Evolutionary conservation across 2,888 invertebrate genomes (phyloP).

Genomic region (Phaedon cochleariae): DNA sequence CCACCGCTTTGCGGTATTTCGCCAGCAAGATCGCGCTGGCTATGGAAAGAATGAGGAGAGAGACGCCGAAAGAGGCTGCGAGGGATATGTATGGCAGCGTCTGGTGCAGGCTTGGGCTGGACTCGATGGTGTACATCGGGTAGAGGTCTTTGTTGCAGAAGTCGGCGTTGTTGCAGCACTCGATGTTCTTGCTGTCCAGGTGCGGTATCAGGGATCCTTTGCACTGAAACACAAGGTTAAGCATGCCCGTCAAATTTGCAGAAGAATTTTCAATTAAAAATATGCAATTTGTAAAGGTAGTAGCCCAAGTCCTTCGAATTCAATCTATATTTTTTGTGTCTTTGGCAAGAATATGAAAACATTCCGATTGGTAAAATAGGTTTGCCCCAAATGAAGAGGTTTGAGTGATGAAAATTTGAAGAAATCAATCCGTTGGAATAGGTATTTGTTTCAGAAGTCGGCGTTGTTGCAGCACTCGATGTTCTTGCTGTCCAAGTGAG

Average conservation of each 20-base stretch:
- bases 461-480: slow-evolving; percentile 43
- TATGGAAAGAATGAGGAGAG: slow-evolving; percentile 19
- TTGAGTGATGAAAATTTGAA: no score
- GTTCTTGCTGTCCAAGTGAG: slow-evolving; percentile 27
- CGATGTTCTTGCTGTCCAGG: slow-evolving; percentile 32
- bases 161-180: slow-evolving; percentile 42
- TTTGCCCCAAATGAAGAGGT: no score
- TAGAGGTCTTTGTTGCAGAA: slow-evolving; percentile 41
- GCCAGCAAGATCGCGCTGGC: slow-evolving; percentile 6
- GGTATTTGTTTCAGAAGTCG: slow-evolving; percentile 41
- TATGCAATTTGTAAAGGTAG: no score
- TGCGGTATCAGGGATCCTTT: slow-evolving; percentile 28
- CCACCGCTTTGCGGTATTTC: slow-evolving; percentile 15
- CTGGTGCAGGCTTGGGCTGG: background rate
- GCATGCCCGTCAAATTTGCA: no score
- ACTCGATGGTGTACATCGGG: slow-evolving; percentile 16
- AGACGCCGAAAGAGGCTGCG: slow-evolving; percentile 20
- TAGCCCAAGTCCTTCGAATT: no score
- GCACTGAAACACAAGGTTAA: slow-evolving; percentile 32
- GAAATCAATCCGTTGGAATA: no score
- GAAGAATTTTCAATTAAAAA: no score
- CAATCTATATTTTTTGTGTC: no score
- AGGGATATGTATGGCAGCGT: slow-evolving; percentile 25
- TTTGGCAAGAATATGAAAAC: no score
- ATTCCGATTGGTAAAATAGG: no score